Evolutionary conservation across 2,113 vertebrate genomes (phyloP).

Genomic region (Thamnophis sirtalis): DNA sequence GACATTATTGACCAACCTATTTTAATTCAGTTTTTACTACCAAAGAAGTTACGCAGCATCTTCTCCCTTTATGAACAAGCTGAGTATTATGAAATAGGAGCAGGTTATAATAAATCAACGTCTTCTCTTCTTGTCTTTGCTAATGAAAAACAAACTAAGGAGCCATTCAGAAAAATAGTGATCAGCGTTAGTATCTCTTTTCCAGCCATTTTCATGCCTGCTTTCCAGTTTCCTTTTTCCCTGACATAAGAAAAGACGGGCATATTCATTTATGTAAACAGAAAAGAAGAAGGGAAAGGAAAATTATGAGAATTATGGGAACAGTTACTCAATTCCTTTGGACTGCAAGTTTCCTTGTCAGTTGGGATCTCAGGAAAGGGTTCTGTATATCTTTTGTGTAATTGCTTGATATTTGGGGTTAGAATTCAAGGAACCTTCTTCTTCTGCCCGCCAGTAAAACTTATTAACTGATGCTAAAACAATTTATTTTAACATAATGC

Average conservation of each 20-base stretch:
- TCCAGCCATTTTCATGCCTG: not conserved
- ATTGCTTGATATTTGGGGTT: not conserved
- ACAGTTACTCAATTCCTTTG: not conserved
- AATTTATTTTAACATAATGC: not conserved
- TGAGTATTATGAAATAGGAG: not conserved
- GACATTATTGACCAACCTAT: not conserved
- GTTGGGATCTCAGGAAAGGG: not conserved
- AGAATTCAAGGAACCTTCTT: not conserved
- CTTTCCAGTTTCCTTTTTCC: not conserved
- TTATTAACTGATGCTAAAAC: not conserved
- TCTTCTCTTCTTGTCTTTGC: not conserved
- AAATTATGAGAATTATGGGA: not conserved
- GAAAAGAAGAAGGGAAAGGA: not conserved
- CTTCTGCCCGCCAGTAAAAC: not conserved
- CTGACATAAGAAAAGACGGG: not conserved
- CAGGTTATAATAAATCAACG: not conserved
- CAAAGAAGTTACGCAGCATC: not conserved
- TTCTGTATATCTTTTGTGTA: not conserved
- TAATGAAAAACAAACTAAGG: not conserved
- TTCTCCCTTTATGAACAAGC: not conserved
- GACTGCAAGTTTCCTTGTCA: not conserved
- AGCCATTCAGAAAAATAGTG: not conserved
- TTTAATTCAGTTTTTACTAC: not conserved
- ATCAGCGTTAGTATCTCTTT: not conserved
- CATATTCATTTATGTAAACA: not conserved